A percentile compares a stretch with the other conserved stretches of the same genome.
These are phyloP conservation scores for Ascaphus truei DNA, from an alignment of 2,113 vertebrate genomes.

Conservation along the genomic window DNA sequence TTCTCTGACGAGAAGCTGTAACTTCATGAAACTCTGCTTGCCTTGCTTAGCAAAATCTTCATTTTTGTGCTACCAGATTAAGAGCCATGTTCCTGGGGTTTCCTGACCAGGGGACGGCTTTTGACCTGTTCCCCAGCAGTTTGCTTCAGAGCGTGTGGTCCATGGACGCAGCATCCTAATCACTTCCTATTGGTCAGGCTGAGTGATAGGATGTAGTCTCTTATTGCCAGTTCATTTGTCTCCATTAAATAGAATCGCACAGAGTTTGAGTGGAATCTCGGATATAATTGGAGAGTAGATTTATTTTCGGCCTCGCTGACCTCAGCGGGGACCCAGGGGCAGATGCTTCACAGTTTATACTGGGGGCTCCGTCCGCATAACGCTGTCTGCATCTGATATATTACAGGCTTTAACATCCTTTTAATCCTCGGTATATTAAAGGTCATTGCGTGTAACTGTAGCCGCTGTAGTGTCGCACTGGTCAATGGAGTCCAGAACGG, in stretches of 20 bases:
- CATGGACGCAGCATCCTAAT: not conserved
- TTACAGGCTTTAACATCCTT: not conserved
- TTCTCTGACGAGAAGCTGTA: not conserved
- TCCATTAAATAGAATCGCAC: not conserved
- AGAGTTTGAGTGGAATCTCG: not conserved
- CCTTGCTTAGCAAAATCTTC: not conserved
- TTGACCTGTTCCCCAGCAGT: not conserved
- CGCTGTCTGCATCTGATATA: not conserved
- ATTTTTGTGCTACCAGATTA: not conserved
- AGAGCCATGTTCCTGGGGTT: no score
- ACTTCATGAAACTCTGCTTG: not conserved
- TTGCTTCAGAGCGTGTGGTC: not conserved
- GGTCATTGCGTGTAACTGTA: no score
- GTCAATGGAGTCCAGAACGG: no score
- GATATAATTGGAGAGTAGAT: not conserved
- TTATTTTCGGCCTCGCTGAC: not conserved
- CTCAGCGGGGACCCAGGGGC: not conserved
- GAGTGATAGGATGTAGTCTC: not conserved
- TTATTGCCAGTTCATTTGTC: not conserved
- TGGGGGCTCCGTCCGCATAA: not conserved
- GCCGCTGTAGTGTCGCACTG: no score
- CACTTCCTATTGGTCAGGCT: not conserved
- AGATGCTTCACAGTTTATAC: not conserved
- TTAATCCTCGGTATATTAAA: no score
- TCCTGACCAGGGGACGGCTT: no score